Conservation (phyloP, 1,140 invertebrate genomes). For the Drosophila tristis region DNA sequence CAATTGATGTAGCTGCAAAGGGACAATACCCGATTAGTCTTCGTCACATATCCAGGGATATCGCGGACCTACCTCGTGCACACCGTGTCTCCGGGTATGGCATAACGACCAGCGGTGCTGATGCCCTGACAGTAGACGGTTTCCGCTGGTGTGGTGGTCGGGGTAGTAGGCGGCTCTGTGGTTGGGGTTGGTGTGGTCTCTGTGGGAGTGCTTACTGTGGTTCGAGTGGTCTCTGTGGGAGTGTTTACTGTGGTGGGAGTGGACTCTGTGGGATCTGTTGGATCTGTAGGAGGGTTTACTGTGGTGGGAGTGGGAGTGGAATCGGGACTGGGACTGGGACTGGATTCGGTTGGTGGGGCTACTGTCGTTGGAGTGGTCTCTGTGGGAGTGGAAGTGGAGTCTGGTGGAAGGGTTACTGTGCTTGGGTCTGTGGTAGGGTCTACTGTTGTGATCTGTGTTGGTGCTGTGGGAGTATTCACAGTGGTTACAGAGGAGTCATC, state of each 20-base stretch:
- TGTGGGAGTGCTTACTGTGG: not conserved
- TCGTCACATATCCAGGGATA: not conserved
- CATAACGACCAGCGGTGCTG: constrained; percentile 42
- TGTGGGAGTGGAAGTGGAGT: constrained; percentile 1
- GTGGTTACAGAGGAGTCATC: too few species aligned
- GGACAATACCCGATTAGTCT: not conserved
- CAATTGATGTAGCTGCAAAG: constrained; percentile 64
- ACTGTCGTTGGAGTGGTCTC: not conserved
- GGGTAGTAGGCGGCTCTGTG: not conserved
- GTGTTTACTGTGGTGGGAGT: constrained; percentile 1
- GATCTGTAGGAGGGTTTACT: not conserved
- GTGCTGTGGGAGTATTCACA: too few species aligned
- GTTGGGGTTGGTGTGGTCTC: not conserved
- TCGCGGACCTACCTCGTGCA: constrained; percentile 53
- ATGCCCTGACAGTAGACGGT: constrained; percentile 18
- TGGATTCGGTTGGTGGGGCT: not conserved
- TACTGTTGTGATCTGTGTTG: not conserved
- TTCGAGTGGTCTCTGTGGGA: constrained; percentile 9
- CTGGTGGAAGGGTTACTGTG: too few species aligned
- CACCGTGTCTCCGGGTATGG: constrained; percentile 61
- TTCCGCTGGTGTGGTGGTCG: not conserved
- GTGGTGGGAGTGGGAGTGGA: constrained; percentile 3
- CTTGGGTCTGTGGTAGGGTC: constrained; percentile 1
- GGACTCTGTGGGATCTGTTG: constrained; percentile 1
- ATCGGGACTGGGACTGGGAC: not conserved